phyloP scores from a whole-genome alignment of 2,797 vertebrate species.

The Liasis olivaceus region DNA sequence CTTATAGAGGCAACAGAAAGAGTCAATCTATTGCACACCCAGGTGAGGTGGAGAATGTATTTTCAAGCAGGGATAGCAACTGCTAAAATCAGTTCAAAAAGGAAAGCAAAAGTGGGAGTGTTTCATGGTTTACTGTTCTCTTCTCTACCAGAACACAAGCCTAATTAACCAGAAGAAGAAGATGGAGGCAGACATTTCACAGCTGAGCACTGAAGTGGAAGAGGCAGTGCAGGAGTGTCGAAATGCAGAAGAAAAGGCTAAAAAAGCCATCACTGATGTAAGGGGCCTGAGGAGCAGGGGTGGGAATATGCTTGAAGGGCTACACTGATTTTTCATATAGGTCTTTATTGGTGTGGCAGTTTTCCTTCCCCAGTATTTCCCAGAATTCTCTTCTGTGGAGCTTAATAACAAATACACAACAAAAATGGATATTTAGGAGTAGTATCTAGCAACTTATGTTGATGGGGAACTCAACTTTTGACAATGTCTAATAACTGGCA shows the following conservation, averaged over 20 bases:
- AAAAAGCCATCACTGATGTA: constrained; percentile 92
- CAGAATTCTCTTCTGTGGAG: not conserved
- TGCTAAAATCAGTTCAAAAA: not conserved
- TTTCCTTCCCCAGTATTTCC: not conserved
- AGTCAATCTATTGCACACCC: constrained; percentile 88
- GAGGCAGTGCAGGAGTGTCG: constrained; percentile 88
- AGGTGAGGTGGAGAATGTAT: constrained; percentile 71
- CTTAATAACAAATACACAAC: not conserved
- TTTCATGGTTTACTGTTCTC: not conserved
- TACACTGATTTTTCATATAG: not conserved
- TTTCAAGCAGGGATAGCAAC: not conserved
- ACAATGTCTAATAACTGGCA: not conserved
- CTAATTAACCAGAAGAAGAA: constrained; percentile 95
- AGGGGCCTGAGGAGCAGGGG: constrained; percentile 40
- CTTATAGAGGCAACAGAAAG: constrained; percentile 87
- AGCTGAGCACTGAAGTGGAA: constrained; percentile 85
- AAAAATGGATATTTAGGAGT: not conserved
- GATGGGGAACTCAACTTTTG: too few relatives aligned
- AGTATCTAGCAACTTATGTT: not conserved
- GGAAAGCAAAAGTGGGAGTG: not conserved
- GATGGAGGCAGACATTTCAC: constrained; percentile 84
- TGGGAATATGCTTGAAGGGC: not conserved
- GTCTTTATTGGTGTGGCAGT: not conserved
- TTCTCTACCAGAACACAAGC: constrained; percentile 81
- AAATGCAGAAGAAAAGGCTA: constrained; percentile 92